Conservation (phyloP, 2,888 invertebrate species). For the Leucophenga montana region DNA sequence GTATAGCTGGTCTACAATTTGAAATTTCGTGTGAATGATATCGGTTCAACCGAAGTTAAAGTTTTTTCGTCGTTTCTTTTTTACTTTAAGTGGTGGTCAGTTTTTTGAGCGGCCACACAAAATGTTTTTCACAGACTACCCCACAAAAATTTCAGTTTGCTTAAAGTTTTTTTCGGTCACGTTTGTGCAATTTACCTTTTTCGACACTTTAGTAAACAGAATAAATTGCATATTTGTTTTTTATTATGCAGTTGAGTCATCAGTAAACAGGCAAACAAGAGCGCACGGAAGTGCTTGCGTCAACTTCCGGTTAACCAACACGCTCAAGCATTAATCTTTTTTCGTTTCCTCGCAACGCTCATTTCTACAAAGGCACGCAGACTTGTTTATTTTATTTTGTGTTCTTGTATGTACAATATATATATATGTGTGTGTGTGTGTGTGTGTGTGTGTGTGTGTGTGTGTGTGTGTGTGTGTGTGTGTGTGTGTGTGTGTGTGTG, state of each 20-base stretch:
- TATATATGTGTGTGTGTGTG: constrained; percentile 25
- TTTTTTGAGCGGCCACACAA: too few relatives aligned
- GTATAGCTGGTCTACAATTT: too few relatives aligned
- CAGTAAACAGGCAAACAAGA: constrained; percentile 14
- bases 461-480: too few relatives aligned
- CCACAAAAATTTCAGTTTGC: too few relatives aligned
- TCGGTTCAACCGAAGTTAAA: too few relatives aligned
- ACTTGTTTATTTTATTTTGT: not conserved
- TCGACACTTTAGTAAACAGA: constrained; percentile 10
- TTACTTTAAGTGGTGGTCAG: too few relatives aligned
- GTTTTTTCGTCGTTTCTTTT: too few relatives aligned
- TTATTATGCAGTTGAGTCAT: constrained; percentile 21
- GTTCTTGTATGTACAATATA: constrained; percentile 12
- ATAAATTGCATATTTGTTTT: constrained; percentile 25
- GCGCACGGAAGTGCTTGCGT: constrained; percentile 3
- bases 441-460: too few relatives aligned
- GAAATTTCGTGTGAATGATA: too few relatives aligned
- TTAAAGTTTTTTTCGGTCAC: constrained; percentile 36
- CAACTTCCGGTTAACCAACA: constrained; percentile 13
- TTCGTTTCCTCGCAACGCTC: not conserved
- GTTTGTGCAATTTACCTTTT: constrained; percentile 44
- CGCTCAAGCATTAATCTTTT: not conserved
- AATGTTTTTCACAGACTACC: too few relatives aligned
- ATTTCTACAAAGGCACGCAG: not conserved
- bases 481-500: too few relatives aligned